Base-by-base conservation (phyloP, 2,797 vertebrate genomes). In the Tangara arthus region DNA sequence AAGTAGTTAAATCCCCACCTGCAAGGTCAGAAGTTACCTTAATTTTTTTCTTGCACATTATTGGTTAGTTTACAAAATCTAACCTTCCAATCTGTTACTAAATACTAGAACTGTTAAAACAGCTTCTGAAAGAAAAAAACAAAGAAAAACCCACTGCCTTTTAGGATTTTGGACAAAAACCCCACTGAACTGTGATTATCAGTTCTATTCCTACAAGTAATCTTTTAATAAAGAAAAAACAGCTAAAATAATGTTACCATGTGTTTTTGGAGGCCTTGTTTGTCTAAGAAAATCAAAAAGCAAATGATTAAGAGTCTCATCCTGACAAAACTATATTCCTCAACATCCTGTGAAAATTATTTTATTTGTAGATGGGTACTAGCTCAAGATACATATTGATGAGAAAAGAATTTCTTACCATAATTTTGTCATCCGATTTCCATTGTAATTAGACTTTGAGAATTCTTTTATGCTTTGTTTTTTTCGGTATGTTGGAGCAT, bases 91-190 rank as follows among this genome's bases (percentile, higher is more conserved):
- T 14, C 5, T 59, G 9, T 34, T 75, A 3, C 17, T 76, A 55
- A 82, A 57, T 35, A 30, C 16, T 71, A 22, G 8, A 77, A 59
- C 11, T 15, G 5, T 26, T 47, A 47, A 22, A 75, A 68, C 4
- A 63, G 4, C 6, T 55, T 39, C 11, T 30, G 15, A 20, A 35
- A 37, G 41, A 12, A 35, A 32, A 32, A 34, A 34, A 35, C 15
- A n/a, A 26, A 44, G 27, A 17, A 44, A 42, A 44, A 12, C 14
- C 12, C 0, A 0, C 3, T 37, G 41, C 9, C 18, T 53, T 5
- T n/a, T 69, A 26, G 12, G 15, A 81, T 44, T 72, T 53, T 66
- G n/a, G 17, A 41, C 9, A 6, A 65, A 85, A 49, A 30, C 11
- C 0, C 0, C 11, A 35, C 10, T 57, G 18, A 89, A 81, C 7